Percentiles rank a stretch among this genome's conserved stretches.
Evolutionary conservation across 1,140 invertebrate species (phyloP).

Genomic region (Drosophila orosa): DNA sequence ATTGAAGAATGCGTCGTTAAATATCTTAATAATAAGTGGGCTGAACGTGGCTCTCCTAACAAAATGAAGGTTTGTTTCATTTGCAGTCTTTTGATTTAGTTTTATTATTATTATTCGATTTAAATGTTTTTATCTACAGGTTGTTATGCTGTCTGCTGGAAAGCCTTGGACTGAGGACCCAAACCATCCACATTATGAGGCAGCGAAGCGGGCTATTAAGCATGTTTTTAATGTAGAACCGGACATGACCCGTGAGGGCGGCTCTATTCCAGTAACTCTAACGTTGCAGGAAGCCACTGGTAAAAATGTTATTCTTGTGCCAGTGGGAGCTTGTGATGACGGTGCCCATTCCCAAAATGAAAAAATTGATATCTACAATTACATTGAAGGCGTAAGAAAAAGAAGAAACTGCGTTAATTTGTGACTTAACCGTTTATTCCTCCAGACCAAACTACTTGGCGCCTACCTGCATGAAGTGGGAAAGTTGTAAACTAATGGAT

Average conservation of each 20-base stretch:
- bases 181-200: conserved; percentile 95
- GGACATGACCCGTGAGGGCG: conserved; percentile 97
- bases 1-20: conserved; percentile 90
- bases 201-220: conserved; percentile 93
- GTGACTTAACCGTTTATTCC: conserved; percentile 26
- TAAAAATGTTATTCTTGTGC: conserved; percentile 96
- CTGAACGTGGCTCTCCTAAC: conserved; percentile 92
- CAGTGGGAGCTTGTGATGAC: conserved; percentile 96
- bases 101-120: neutral
- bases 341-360: conserved; percentile 99
- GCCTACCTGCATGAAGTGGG: conserved; percentile 93
- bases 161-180: conserved; percentile 96
- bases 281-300: conserved; percentile 95
- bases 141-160: conserved; percentile 89
- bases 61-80: conserved; percentile 88
- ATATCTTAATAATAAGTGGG: conserved; percentile 90
- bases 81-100: neutral
- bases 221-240: conserved; percentile 96
- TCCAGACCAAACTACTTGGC: conserved; percentile 93
- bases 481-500: conserved; percentile 51
- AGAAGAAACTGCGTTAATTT: neutral
- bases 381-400: conserved; percentile 94
- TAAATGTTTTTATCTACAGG: conserved; percentile 84
- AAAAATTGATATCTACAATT: conserved; percentile 96
- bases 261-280: conserved; percentile 97